phyloP scores from a whole-genome alignment of 2,888 invertebrate species.

The Diarsia mendica region DNA sequence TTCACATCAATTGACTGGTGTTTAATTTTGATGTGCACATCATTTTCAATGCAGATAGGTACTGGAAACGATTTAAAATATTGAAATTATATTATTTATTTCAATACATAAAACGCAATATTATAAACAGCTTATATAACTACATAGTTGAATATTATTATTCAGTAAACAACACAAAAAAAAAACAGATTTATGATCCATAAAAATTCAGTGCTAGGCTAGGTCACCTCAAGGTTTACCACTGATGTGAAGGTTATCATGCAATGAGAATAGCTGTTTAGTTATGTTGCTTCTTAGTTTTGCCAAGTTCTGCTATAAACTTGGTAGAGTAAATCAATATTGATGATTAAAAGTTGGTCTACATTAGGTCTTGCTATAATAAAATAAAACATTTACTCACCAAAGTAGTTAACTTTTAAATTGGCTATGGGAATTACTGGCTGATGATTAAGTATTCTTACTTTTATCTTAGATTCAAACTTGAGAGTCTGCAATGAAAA shows the following conservation, averaged over 20 bases:
- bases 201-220: background rate
- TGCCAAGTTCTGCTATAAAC: background rate
- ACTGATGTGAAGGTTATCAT: background rate
- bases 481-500: conserved; percentile 80
- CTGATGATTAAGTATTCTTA: conserved; percentile 89
- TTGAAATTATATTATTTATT: too few species aligned
- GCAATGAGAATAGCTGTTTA: background rate
- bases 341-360: background rate
- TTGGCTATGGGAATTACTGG: conserved; percentile 92
- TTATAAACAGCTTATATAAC: background rate
- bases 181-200: background rate
- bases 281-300: background rate
- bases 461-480: conserved; percentile 84
- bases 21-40: background rate
- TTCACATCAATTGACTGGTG: background rate
- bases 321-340: background rate
- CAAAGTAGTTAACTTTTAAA: conserved; percentile 93
- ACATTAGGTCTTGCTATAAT: background rate
- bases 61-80: too few species aligned
- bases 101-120: background rate
- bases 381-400: conserved; percentile 81
- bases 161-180: background rate
- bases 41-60: background rate
- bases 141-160: background rate
- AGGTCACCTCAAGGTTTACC: background rate